phyloP scores from a whole-genome alignment of 92 coral and sea anemone genomes.

The Parazoanthus atlanticus region DNA sequence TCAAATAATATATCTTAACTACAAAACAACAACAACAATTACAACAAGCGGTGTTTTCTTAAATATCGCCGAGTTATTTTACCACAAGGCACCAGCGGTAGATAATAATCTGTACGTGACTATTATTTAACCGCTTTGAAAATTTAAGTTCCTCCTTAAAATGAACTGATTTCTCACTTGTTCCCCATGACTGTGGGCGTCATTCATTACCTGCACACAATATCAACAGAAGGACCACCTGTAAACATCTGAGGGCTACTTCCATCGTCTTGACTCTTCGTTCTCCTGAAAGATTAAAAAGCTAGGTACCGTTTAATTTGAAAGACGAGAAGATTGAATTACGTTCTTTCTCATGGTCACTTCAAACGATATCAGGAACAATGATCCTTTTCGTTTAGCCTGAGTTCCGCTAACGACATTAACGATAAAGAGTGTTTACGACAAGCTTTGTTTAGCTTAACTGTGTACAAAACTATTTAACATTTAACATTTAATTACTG shows the following conservation, averaged over 20 bases:
- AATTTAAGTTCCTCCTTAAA: neutral
- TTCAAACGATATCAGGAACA: neutral
- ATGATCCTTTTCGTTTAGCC: neutral
- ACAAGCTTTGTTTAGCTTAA: neutral
- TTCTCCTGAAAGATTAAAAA: neutral
- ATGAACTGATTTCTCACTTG: neutral
- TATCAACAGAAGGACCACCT: conserved; percentile 6
- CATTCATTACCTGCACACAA: conserved; percentile 16
- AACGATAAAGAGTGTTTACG: neutral
- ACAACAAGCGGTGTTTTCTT: too few species aligned
- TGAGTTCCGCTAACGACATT: neutral
- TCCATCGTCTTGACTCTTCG: conserved; percentile 2
- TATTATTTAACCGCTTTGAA: too few species aligned
- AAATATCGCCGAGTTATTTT: too few species aligned
- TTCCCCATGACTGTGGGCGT: neutral
- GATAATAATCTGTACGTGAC: too few species aligned
- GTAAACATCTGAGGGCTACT: neutral
- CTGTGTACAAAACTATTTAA: neutral
- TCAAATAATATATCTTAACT: too few species aligned
- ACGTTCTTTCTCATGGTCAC: neutral
- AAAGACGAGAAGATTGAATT: neutral
- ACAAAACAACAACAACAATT: too few species aligned
- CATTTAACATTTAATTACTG: too few species aligned
- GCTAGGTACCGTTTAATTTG: neutral
- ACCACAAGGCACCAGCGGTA: too few species aligned